phyloP scores from a whole-genome alignment of 1,140 invertebrate genomes.

The Macrotrachela quadricornifera region DNA sequence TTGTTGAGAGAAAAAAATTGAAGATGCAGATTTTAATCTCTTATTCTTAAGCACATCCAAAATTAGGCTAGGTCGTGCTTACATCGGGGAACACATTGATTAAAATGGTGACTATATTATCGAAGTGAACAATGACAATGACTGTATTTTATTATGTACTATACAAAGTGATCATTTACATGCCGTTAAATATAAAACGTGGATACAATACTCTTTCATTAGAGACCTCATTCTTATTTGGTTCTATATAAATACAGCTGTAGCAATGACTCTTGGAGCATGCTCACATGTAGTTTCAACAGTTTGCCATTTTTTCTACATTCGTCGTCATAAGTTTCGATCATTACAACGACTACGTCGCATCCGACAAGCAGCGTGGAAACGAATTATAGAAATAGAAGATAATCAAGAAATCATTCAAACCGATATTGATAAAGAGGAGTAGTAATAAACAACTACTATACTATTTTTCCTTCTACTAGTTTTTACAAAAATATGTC shows the following conservation, averaged over 20 bases:
- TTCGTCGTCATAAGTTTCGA: not conserved
- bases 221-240: not conserved
- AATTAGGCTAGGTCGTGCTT: not conserved
- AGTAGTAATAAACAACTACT: too few relatives aligned
- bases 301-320: not conserved
- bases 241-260: not conserved
- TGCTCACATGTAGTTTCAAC: not conserved
- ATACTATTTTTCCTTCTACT: too few relatives aligned
- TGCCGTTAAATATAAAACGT: not conserved
- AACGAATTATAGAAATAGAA: too few relatives aligned
- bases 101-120: not conserved
- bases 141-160: not conserved
- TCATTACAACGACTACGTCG: not conserved
- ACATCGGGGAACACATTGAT: not conserved
- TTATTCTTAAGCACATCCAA: not conserved
- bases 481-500: too few relatives aligned
- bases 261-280: not conserved
- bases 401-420: too few relatives aligned
- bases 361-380: too few relatives aligned
- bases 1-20: too few relatives aligned
- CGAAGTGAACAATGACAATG: not conserved
- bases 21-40: too few relatives aligned
- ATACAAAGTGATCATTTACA: not conserved
- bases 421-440: too few relatives aligned
- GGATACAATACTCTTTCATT: not conserved